phyloP scores from a whole-genome alignment of 2,113 vertebrate species.

The Thamnaconus septentrionalis region DNA sequence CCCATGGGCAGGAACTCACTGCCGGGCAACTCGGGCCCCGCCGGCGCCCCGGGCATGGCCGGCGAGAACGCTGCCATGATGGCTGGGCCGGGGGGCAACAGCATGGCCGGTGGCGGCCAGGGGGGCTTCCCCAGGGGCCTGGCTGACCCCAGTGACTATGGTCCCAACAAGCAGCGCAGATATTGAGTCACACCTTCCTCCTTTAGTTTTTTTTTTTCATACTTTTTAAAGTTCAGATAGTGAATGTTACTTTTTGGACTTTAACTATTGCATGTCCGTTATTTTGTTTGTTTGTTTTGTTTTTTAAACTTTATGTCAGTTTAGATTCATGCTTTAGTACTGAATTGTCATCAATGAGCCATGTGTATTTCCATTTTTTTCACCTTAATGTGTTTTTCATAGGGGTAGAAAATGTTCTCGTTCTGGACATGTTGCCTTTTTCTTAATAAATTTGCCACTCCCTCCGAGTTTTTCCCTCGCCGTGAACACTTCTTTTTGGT shows the following conservation, averaged over 20 bases:
- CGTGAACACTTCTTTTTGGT: background rate
- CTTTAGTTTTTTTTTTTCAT: slow-evolving; percentile 34
- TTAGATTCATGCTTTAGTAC: slow-evolving; percentile 46
- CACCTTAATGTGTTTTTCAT: slow-evolving; percentile 47
- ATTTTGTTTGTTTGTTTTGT: slow-evolving; percentile 43
- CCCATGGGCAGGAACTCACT: slow-evolving; percentile 74
- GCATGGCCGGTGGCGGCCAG: slow-evolving; percentile 65
- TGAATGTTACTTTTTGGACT: slow-evolving; percentile 37
- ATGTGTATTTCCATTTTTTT: slow-evolving; percentile 41
- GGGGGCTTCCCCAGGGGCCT: slow-evolving; percentile 66
- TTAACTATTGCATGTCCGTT: slow-evolving; percentile 41
- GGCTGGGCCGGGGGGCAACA: slow-evolving; percentile 62
- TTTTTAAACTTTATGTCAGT: slow-evolving; percentile 43
- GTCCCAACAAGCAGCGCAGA: slow-evolving; percentile 75
- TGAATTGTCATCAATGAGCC: slow-evolving; percentile 47
- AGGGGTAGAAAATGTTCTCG: slow-evolving; percentile 48
- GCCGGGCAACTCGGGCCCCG: slow-evolving; percentile 55
- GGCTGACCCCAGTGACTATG: slow-evolving; percentile 71
- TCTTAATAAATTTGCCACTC: slow-evolving; percentile 64
- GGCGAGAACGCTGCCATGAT: slow-evolving; percentile 62
- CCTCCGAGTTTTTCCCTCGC: slow-evolving; percentile 17
- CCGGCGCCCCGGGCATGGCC: slow-evolving; percentile 53
- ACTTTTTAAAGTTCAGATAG: slow-evolving; percentile 45
- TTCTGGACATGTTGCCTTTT: slow-evolving; percentile 52
- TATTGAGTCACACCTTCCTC: slow-evolving; percentile 58